Conservation (phyloP, 2,888 invertebrate species). For the Tenodera sinensis region DNA sequence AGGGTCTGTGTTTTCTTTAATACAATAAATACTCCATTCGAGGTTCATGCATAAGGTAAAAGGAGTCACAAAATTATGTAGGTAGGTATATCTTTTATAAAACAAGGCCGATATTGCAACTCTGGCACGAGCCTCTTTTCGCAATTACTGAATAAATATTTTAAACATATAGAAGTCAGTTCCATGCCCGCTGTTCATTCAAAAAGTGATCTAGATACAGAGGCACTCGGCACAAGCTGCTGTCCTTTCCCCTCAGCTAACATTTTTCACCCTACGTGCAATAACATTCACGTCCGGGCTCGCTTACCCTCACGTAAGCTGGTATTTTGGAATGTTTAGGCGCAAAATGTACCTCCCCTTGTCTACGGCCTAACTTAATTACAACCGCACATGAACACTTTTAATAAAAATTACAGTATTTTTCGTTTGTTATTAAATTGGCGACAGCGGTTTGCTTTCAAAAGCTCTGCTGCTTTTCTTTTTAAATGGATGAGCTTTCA, state of each 20-base stretch:
- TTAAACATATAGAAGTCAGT: neutral
- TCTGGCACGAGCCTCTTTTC: neutral
- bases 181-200: neutral
- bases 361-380: constrained; percentile 1
- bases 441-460: constrained; percentile 13
- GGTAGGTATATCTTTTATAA: no score
- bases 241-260: neutral
- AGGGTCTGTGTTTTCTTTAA: no score
- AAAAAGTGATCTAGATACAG: neutral
- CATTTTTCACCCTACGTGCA: neutral
- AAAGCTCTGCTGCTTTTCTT: neutral
- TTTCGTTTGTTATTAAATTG: constrained; percentile 7
- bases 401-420: constrained; percentile 12
- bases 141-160: neutral
- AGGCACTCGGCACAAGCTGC: neutral
- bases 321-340: neutral
- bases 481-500: neutral
- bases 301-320: neutral
- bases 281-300: neutral
- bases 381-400: neutral
- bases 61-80: no score
- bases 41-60: no score
- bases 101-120: no score
- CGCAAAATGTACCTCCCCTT: neutral
- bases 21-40: no score